Conservation (phyloP, 2,113 vertebrate species). For the Morone saxatilis region DNA sequence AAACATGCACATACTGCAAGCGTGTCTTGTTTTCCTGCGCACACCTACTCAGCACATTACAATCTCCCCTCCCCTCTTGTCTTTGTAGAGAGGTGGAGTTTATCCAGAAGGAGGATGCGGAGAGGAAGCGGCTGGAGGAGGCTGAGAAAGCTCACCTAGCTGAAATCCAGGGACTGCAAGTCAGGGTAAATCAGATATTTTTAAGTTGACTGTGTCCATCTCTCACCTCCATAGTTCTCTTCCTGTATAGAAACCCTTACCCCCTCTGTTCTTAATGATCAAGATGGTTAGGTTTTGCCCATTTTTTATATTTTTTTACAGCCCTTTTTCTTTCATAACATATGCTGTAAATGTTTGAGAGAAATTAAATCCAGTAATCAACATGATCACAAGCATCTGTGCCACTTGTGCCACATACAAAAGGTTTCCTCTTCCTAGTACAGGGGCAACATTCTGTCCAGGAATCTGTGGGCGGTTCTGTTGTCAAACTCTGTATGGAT, state of each 20-base stretch:
- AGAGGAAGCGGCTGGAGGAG: slow-evolving; percentile 95
- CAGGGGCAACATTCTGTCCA: slow-evolving; percentile 16
- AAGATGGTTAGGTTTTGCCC: not conserved
- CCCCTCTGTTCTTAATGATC: not conserved
- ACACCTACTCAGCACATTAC: slow-evolving; percentile 41
- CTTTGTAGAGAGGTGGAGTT: slow-evolving; percentile 94
- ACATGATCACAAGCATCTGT: not conserved
- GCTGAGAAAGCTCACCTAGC: slow-evolving; percentile 92
- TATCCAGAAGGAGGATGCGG: slow-evolving; percentile 93
- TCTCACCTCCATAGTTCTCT: not conserved
- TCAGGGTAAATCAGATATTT: slow-evolving; percentile 84
- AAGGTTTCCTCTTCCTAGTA: not conserved
- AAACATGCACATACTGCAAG: not conserved
- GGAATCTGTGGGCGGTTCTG: not conserved
- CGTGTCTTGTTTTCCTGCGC: slow-evolving; percentile 29
- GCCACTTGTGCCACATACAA: not conserved
- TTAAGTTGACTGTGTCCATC: not conserved
- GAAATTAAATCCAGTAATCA: not conserved
- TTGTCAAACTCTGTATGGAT: slow-evolving; percentile 37
- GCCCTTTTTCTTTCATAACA: not conserved
- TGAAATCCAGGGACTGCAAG: slow-evolving; percentile 95
- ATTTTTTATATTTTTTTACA: not conserved
- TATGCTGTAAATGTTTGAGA: not conserved
- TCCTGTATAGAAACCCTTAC: no score
- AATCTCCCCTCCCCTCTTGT: slow-evolving; percentile 11